Evolutionary conservation across 2,113 vertebrate species (phyloP).

Genomic region (Syngnathus floridae): DNA sequence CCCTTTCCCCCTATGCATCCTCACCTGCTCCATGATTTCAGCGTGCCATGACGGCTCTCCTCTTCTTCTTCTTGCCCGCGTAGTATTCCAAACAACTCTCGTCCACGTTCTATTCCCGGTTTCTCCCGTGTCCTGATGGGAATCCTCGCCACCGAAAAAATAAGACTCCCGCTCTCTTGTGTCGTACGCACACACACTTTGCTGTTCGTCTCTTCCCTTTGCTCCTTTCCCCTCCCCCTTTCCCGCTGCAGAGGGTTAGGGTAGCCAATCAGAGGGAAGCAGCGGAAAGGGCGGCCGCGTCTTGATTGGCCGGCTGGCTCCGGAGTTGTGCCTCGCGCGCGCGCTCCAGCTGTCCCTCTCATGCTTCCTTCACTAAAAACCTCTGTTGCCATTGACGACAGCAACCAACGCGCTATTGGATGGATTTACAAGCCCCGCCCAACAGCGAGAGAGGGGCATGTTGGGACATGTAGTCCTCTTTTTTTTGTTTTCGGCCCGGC

Average conservation of each 20-base stretch:
- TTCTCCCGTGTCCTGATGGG: background rate
- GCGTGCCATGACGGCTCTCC: constrained; percentile 52
- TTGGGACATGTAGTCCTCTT: constrained; percentile 61
- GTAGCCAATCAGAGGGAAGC: constrained; percentile 37
- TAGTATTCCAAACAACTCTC: constrained; percentile 37
- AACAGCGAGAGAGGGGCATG: constrained; percentile 42
- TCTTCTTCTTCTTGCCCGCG: constrained; percentile 17
- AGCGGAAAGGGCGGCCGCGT: constrained; percentile 30
- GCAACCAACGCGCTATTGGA: constrained; percentile 61
- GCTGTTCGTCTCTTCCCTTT: constrained; percentile 37
- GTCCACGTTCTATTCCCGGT: background rate
- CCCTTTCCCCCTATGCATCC: constrained; percentile 32
- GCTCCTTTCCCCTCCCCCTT: constrained; percentile 33
- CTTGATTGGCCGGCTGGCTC: constrained; percentile 30
- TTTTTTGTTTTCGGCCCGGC: constrained; percentile 10
- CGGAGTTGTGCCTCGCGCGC: constrained; percentile 40
- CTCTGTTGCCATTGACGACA: constrained; percentile 72
- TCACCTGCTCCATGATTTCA: constrained; percentile 72
- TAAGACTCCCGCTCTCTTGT: constrained; percentile 55
- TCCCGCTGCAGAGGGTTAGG: constrained; percentile 36
- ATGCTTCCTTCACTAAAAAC: constrained; percentile 63
- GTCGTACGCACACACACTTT: constrained; percentile 45
- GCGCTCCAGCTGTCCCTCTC: constrained; percentile 65
- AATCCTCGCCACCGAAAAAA: constrained; percentile 1
- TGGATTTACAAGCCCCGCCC: constrained; percentile 38